Base-by-base conservation (phyloP, 2,888 invertebrate genomes). In the Drosophila fungiperda region DNA sequence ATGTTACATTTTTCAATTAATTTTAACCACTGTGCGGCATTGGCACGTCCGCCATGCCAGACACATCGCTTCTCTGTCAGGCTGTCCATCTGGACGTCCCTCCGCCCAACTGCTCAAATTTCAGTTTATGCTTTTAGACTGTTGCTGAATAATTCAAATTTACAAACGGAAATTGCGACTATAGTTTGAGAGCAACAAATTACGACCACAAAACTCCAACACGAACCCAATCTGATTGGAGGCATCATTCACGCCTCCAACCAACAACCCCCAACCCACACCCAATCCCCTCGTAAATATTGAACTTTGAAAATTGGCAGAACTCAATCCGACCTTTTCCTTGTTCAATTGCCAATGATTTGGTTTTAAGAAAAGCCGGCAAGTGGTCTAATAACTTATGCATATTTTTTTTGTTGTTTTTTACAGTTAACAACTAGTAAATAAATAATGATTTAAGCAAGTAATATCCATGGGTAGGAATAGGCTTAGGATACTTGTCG, bases 71-170 rank as follows among this genome's bases (percentile, higher is more conserved):
- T 8, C 38, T 38, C 38, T 38, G 8, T 42, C 20, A 9, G 20
- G 26, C 48, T 26, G 8, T 48, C 26, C 26, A 17, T 26, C 26
- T 4, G 38, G 17, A 6, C 38, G 42, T 49, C 29, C 9, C 26
- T 7, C n/a, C 29, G n/a, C 20, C 54, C 36, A 15, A 2, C 42
- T 62, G 35, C 59, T 67, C 68, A 61, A 73, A 57, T 73, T 68
- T 61, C 53, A 70, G 69, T 49, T 70, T 67, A 60, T 62, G 70
- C 48, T 70, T 66, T 73, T 68, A 68, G 66, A 74, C 63, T 71
- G 68, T 42, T 70, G 49, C 54, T 75, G 58, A 82, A 80, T 81
- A 82, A 81, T 82, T 80, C 64, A 82, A 82, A 69, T 68, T 54
- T 65, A 54, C 64, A 42, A 73, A 63, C 80, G 82, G 81, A 82